phyloP scores from a whole-genome alignment of 2,113 vertebrate genomes.

The Neogale vison region DNA sequence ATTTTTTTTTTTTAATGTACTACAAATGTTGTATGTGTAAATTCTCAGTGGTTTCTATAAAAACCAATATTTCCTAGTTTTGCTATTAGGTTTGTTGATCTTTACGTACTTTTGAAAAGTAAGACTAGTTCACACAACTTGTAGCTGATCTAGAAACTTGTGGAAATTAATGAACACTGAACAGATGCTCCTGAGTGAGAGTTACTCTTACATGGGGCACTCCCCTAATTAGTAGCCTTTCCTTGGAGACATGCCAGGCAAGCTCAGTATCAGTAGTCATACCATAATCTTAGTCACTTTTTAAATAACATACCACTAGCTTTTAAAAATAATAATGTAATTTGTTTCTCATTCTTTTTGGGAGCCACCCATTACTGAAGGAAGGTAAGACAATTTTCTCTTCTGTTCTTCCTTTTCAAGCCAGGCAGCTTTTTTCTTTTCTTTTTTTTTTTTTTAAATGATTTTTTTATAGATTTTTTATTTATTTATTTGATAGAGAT shows the following conservation, averaged over 20 bases:
- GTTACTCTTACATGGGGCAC: neutral
- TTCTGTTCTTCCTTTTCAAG: neutral
- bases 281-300: neutral
- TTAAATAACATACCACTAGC: neutral
- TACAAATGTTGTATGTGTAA: neutral
- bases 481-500: too few species aligned
- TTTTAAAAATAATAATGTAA: constrained; percentile 41
- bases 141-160: neutral
- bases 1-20: neutral
- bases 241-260: neutral
- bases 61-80: neutral
- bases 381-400: neutral
- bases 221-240: neutral
- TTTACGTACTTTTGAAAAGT: neutral
- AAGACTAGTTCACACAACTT: neutral
- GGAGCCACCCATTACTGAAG: neutral
- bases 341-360: constrained; percentile 26
- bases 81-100: neutral
- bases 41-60: neutral
- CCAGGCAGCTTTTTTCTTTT: neutral
- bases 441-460: too few species aligned
- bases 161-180: neutral
- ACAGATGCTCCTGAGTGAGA: neutral
- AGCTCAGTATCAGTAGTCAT: neutral
- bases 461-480: too few species aligned